phyloP scores from a whole-genome alignment of 2,113 vertebrate genomes.

The Callocephalon fimbriatum region DNA sequence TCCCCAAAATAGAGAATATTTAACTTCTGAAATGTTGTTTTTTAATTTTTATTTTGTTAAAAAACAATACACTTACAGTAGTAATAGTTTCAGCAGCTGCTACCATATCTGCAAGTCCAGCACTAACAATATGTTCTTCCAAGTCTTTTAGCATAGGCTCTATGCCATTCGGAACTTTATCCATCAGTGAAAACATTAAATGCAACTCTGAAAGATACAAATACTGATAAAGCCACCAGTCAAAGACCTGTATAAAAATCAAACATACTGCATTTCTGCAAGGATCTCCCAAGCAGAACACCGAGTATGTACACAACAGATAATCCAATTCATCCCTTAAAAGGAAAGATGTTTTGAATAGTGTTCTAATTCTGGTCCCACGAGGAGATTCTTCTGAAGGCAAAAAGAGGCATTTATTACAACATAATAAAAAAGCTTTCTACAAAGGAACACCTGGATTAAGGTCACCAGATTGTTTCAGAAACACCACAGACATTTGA shows the following conservation, averaged over 20 bases:
- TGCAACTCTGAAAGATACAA: conserved; percentile 87
- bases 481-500: background rate
- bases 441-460: background rate
- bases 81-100: conserved; percentile 98
- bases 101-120: conserved; percentile 98
- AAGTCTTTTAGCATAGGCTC: conserved; percentile 98
- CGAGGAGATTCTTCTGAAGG: background rate
- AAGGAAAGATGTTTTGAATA: background rate
- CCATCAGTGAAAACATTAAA: conserved; percentile 99
- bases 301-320: background rate
- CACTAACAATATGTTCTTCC: conserved; percentile 98
- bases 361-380: background rate
- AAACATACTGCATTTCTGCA: background rate
- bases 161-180: conserved; percentile 97
- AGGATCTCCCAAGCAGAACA: background rate
- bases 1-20: background rate
- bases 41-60: background rate
- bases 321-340: background rate
- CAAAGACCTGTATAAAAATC: background rate
- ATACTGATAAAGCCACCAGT: conserved; percentile 36
- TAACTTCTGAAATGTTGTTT: background rate
- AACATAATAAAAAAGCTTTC: background rate
- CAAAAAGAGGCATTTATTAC: background rate
- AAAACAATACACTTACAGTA: conserved; percentile 84
- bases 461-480: background rate